Conservation (phyloP, 1,140 invertebrate species). For the Arion vulgaris region DNA sequence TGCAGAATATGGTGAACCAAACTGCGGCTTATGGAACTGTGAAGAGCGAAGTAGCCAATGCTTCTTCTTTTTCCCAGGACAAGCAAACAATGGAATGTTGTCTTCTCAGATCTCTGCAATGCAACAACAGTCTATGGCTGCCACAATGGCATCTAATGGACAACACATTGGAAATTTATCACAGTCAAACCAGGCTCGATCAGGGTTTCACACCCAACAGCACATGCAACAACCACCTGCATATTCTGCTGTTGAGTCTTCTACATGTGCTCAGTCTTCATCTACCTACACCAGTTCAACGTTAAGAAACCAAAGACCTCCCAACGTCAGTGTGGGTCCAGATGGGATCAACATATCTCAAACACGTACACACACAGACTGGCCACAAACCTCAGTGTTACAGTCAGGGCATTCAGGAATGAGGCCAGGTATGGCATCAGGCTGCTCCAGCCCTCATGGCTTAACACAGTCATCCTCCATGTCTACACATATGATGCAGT, state of each 20-base stretch:
- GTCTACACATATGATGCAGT: constrained; percentile 54
- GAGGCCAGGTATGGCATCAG: constrained; percentile 43
- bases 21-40: constrained; percentile 61
- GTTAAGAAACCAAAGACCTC: constrained; percentile 71
- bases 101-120: constrained; percentile 60
- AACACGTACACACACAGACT: constrained; percentile 52
- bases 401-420: constrained; percentile 47
- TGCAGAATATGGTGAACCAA: constrained; percentile 72
- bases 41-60: constrained; percentile 56
- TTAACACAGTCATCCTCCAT: constrained; percentile 44
- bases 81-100: constrained; percentile 51
- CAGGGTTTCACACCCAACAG: constrained; percentile 31
- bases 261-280: constrained; percentile 12
- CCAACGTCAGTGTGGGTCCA: constrained; percentile 73
- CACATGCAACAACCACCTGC: constrained; percentile 33
- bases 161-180: constrained; percentile 33
- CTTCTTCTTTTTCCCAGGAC: constrained; percentile 1
- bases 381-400: constrained; percentile 28
- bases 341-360: constrained; percentile 73
- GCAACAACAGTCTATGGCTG: constrained; percentile 43
- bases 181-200: constrained; percentile 25
- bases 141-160: neutral
- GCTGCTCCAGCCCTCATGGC: constrained; percentile 40
- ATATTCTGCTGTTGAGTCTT: constrained; percentile 39
- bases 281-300: constrained; percentile 68